Conservation (phyloP, 2,888 invertebrate genomes). For the Aspidiotus destructor region DNA sequence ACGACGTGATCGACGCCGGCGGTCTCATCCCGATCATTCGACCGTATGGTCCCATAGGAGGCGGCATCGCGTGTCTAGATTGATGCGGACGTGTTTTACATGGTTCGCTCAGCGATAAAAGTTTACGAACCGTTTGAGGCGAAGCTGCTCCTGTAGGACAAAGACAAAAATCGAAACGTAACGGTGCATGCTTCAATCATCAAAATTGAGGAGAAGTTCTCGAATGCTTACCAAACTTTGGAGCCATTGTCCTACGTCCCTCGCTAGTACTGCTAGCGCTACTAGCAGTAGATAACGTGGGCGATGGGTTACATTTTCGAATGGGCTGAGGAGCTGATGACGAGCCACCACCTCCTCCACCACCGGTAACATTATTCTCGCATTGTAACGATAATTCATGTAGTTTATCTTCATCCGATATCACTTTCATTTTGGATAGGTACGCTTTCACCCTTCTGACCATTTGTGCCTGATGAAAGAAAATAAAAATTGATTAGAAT, state of each 20-base stretch:
- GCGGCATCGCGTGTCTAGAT: slow-evolving; percentile 52
- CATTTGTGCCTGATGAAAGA: slow-evolving; percentile 69
- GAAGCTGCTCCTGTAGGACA: slow-evolving; percentile 66
- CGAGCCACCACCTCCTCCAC: background rate
- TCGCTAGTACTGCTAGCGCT: slow-evolving; percentile 82
- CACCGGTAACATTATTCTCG: slow-evolving; percentile 49
- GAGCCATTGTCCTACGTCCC: slow-evolving; percentile 47
- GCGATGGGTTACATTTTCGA: slow-evolving; percentile 79
- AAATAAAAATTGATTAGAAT: too few species aligned
- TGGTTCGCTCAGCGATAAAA: slow-evolving; percentile 80
- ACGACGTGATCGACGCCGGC: slow-evolving; percentile 24
- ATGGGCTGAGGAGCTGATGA: slow-evolving; percentile 41
- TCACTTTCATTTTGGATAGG: slow-evolving; percentile 80
- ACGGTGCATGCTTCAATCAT: background rate
- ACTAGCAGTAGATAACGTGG: slow-evolving; percentile 84
- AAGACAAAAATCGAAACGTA: background rate
- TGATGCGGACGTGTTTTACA: slow-evolving; percentile 81
- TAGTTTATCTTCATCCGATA: slow-evolving; percentile 81
- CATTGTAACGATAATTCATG: slow-evolving; percentile 83
- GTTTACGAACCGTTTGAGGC: slow-evolving; percentile 92
- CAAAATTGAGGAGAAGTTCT: background rate
- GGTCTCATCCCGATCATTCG: slow-evolving; percentile 31
- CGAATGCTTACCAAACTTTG: slow-evolving; percentile 44
- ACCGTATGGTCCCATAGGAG: slow-evolving; percentile 39
- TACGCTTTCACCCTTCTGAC: slow-evolving; percentile 93